Conservation (phyloP, 2,888 invertebrate species). For the Volucella bombylans region DNA sequence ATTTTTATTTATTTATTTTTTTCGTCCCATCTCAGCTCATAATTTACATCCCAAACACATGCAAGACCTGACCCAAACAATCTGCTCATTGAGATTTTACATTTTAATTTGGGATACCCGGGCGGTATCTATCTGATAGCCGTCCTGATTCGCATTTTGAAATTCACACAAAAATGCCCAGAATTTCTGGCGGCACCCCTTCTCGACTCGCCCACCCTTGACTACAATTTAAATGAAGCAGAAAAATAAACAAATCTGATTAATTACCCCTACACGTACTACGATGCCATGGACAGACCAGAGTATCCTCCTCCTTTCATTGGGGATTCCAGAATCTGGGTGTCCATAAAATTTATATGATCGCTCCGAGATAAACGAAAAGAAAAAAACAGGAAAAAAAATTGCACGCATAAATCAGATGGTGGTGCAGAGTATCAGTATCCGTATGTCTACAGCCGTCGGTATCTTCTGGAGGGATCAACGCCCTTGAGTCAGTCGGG, state of each 20-base stretch:
- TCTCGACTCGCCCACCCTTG: not conserved
- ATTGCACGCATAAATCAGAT: conserved; percentile 26
- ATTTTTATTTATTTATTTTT: conserved; percentile 16
- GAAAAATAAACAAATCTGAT: conserved; percentile 70
- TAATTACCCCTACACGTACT: conserved; percentile 55
- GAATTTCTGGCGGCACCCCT: conserved; percentile 10
- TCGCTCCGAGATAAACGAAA: conserved; percentile 41
- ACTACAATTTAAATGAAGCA: conserved; percentile 68
- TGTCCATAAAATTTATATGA: conserved; percentile 48
- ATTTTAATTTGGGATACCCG: conserved; percentile 60
- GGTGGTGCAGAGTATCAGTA: not conserved
- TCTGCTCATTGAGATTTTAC: conserved; percentile 71
- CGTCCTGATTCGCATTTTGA: conserved; percentile 52
- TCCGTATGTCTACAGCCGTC: too few species aligned
- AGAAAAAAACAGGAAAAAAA: conserved; percentile 8
- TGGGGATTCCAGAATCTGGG: not conserved
- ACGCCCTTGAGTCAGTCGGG: conserved; percentile 27
- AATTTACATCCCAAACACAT: conserved; percentile 61
- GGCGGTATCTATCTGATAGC: conserved; percentile 38
- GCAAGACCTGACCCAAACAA: conserved; percentile 66
- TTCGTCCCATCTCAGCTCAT: conserved; percentile 6
- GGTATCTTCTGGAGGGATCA: not conserved
- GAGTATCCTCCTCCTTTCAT: not conserved
- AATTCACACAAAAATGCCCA: conserved; percentile 43
- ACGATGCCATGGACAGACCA: not conserved